Base-by-base conservation (phyloP, 2,113 vertebrate genomes). In the Aythya baeri region DNA sequence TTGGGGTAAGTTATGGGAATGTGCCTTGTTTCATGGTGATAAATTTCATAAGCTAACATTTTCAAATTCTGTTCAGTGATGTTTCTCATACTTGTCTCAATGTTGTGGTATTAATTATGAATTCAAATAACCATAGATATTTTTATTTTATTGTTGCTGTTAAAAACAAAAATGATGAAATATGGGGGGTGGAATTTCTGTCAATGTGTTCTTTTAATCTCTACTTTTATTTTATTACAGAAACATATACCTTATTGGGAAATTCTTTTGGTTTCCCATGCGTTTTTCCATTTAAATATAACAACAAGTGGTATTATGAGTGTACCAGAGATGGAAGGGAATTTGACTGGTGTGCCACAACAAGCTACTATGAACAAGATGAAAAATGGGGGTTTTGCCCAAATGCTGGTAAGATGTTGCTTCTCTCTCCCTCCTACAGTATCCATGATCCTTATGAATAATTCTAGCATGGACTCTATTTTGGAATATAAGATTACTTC, bases 311-410 rank as follows among this genome's bases (percentile, higher is more conserved):
- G 99, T 98, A 98, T 96, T 98, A 97, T 13, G 98, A 99, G 82
- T 99, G 99, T 83, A 99, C 97, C 7, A 97, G 96, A 17, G 98
- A 99, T 93, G 98, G 98, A n/a, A 98, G 96, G 21, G 98, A 99
- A 75, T 98, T 97, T 27, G 98, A 96, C 17, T 99, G 99, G 99
- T 99, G 99, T 71, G 98, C 99, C 41, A 99, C 99, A 8, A 98
- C 98, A 34, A 98, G 98, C 83, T 95, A 96, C 78, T 99, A 99
- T 4, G 99, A 99, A 70, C 96, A 97, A 85, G 98, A 98, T 14
- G 98, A 99, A 93, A 98, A 98, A 97, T 99, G 99, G 99, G 99
- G 99, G 10, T 98, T 99, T 97, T 99, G 99, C 90, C 98, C 99
- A 7, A 98, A 97, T 92, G 96, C 98, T 96, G 98, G 99, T 99